Conservation (phyloP, 2,888 invertebrate genomes). For the Kryphioiulus occultus region DNA sequence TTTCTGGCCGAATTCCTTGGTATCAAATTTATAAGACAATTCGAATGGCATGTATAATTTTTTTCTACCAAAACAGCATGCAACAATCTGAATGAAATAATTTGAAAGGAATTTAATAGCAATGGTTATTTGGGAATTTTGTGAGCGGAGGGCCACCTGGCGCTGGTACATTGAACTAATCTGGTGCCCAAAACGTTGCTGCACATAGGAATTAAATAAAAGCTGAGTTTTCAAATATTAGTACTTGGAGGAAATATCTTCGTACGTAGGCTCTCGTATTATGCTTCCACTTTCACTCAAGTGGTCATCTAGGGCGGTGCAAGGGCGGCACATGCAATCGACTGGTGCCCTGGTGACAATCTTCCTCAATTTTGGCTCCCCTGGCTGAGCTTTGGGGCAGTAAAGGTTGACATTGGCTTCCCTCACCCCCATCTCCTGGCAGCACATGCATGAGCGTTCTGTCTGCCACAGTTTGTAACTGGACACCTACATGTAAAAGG, state of each 20-base stretch:
- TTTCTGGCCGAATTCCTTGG: background rate
- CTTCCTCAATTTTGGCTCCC: conserved; percentile 74
- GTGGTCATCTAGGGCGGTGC: conserved; percentile 86
- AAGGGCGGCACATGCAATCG: conserved; percentile 94
- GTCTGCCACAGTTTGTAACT: conserved; percentile 96
- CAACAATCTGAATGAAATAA: background rate
- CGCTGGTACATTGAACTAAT: too few relatives aligned
- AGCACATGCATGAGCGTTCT: conserved; percentile 94
- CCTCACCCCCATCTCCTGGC: conserved; percentile 90
- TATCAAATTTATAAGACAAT: background rate
- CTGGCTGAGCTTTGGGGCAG: conserved; percentile 87
- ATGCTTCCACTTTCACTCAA: conserved; percentile 66
- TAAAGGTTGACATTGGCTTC: conserved; percentile 87
- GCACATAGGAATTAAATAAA: background rate
- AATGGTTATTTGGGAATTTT: too few relatives aligned
- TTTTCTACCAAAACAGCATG: background rate
- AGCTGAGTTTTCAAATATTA: background rate
- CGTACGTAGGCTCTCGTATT: conserved; percentile 37
- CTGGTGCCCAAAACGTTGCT: too few relatives aligned
- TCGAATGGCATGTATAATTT: background rate
- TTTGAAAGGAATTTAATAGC: background rate
- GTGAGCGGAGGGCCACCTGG: background rate
- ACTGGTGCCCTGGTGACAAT: conserved; percentile 81
- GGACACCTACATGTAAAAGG: conserved; percentile 73
- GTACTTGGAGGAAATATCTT: conserved; percentile 42